Percentiles rank a stretch among this genome's conserved stretches.
phyloP scores from a whole-genome alignment of 2,888 invertebrate species.

The Conchocele bisecta region DNA sequence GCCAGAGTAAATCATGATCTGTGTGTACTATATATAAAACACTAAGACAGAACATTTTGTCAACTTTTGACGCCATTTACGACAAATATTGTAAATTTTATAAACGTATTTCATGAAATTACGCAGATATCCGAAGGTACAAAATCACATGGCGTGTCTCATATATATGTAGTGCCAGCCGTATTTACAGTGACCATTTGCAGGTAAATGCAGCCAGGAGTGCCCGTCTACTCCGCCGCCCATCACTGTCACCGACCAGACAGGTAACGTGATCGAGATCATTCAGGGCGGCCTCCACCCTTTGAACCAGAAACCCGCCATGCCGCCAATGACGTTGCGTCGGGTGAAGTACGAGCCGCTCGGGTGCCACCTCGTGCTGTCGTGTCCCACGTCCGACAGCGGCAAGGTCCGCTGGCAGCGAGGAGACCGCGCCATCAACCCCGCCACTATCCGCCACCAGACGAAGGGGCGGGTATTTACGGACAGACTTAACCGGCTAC shows the following conservation, averaged over 20 bases:
- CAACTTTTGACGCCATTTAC: too few relatives aligned
- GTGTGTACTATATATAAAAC: too few relatives aligned
- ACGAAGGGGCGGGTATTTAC: conserved; percentile 86
- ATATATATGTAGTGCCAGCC: too few relatives aligned
- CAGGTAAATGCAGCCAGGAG: conserved; percentile 46
- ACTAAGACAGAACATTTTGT: too few relatives aligned
- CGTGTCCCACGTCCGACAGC: conserved; percentile 67
- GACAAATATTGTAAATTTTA: too few relatives aligned
- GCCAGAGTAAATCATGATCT: too few relatives aligned
- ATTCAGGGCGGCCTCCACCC: conserved; percentile 83
- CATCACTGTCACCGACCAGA: conserved; percentile 84
- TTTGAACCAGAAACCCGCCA: conserved; percentile 56
- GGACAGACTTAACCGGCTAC: conserved; percentile 85
- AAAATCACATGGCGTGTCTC: too few relatives aligned
- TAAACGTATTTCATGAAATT: too few relatives aligned
- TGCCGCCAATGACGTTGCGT: conserved; percentile 71
- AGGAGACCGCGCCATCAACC: conserved; percentile 82
- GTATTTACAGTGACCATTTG: conserved; percentile 7
- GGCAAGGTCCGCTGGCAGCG: conserved; percentile 75
- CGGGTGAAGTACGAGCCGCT: conserved; percentile 69
- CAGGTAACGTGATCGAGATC: conserved; percentile 84
- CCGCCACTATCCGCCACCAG: conserved; percentile 83
- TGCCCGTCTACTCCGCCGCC: conserved; percentile 71
- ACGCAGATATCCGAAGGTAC: too few relatives aligned
- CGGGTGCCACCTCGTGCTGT: conserved; percentile 67